Percentiles rank a stretch among this genome's conserved stretches.
Conservation (phyloP, 2,113 vertebrate genomes). For the Canis aureus region DNA sequence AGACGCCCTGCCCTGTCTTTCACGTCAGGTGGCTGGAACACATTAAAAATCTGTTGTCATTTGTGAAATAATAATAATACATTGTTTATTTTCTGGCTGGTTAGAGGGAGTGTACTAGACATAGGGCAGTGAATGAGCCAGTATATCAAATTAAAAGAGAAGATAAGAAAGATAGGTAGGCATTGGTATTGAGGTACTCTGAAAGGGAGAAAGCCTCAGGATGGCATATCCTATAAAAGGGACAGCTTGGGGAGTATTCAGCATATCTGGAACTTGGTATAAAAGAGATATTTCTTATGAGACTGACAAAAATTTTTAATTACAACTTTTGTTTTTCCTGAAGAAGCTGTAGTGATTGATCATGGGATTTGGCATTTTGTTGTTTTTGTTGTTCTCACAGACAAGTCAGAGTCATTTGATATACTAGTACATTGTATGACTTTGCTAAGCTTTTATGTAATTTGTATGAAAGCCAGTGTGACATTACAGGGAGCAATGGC, state of each 20-base stretch:
- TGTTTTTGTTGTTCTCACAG: background rate
- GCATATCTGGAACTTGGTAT: background rate
- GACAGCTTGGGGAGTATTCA: background rate
- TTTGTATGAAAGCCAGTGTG: background rate
- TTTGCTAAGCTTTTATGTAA: background rate
- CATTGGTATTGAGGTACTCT: background rate
- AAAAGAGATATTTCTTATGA: background rate
- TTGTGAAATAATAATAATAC: background rate
- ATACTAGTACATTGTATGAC: background rate
- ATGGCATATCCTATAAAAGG: background rate
- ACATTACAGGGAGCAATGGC: background rate
- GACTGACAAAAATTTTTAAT: conserved; percentile 3
- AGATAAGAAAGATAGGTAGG: background rate
- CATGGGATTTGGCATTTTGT: background rate
- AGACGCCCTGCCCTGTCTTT: background rate
- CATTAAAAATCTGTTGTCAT: background rate
- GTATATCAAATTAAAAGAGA: background rate
- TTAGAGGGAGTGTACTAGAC: background rate
- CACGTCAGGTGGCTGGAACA: background rate
- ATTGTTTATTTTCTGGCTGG: background rate
- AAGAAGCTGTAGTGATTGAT: background rate
- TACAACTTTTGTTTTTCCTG: background rate
- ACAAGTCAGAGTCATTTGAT: background rate
- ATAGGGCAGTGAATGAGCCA: background rate
- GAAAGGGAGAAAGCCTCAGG: background rate